phyloP scores from a whole-genome alignment of 2,888 invertebrate species.

The Zygogramma bicolorata region DNA sequence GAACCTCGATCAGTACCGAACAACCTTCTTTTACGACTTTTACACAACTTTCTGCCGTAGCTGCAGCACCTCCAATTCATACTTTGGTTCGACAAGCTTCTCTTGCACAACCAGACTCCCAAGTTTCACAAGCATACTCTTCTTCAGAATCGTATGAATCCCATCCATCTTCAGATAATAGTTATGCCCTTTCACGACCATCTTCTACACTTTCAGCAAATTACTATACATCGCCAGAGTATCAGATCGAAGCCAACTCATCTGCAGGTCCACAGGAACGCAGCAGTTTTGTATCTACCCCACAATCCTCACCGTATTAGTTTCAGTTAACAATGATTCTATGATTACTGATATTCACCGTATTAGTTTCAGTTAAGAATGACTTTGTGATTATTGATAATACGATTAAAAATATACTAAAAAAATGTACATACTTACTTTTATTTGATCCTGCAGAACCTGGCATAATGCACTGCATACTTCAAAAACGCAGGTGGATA shows the following conservation, averaged over 20 bases:
- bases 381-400: slow-evolving; percentile 16
- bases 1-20: slow-evolving; percentile 11
- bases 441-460: slow-evolving; percentile 40
- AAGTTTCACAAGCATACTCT: slow-evolving; percentile 23
- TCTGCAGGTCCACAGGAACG: slow-evolving; percentile 2
- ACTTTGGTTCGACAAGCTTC: slow-evolving; percentile 10
- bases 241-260: background rate
- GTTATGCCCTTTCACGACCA: slow-evolving; percentile 21
- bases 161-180: slow-evolving; percentile 25
- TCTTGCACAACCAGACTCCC: background rate
- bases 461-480: slow-evolving; percentile 39
- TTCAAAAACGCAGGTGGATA: slow-evolving; percentile 39
- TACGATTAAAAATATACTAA: background rate
- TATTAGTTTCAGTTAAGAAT: slow-evolving; percentile 14
- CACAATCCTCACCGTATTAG: slow-evolving; percentile 6
- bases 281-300: slow-evolving; percentile 9
- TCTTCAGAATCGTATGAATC: slow-evolving; percentile 26
- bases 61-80: slow-evolving; percentile 10
- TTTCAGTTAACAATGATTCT: background rate
- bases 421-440: slow-evolving; percentile 32
- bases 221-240: slow-evolving; percentile 6
- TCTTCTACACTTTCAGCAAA: slow-evolving; percentile 10
- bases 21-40: slow-evolving; percentile 13
- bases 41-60: slow-evolving; percentile 2
- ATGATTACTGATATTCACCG: background rate